Evolutionary conservation across 2,797 vertebrate genomes (phyloP).

Genomic region (Pitangus sulphuratus): DNA sequence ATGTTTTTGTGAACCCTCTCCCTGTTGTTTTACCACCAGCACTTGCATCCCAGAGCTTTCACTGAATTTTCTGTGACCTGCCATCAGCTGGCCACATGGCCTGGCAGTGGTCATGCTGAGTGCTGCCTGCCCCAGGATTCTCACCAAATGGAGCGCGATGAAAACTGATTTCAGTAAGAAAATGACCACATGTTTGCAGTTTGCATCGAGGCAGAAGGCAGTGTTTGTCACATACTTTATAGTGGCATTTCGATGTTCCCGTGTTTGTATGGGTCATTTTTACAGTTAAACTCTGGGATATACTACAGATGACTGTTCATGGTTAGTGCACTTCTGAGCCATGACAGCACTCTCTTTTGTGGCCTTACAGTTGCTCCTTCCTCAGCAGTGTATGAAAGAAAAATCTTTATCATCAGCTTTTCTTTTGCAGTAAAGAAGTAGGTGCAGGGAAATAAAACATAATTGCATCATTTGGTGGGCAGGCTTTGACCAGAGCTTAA

Average conservation of each 20-base stretch:
- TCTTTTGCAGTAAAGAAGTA: not conserved
- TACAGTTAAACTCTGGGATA: not conserved
- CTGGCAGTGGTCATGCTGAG: not conserved
- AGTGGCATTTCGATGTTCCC: not conserved
- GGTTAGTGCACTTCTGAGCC: not conserved
- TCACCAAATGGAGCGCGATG: not conserved
- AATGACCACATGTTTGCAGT: not conserved
- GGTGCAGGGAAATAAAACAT: not conserved
- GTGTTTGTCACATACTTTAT: not conserved
- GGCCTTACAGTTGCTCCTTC: not conserved
- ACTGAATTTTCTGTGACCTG: not conserved
- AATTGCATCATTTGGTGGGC: conserved; percentile 6
- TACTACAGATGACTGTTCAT: not conserved
- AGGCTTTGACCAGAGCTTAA: conserved; percentile 13
- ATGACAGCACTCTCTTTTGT: not conserved
- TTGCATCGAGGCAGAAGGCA: not conserved
- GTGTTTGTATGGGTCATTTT: not conserved
- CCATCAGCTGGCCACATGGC: not conserved
- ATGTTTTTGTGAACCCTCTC: not conserved
- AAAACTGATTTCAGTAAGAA: not conserved
- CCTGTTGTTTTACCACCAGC: not conserved
- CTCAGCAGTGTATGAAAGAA: not conserved
- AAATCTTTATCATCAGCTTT: not conserved
- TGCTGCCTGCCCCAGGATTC: not conserved
- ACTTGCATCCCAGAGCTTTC: not conserved